Evolutionary conservation across 2,888 invertebrate genomes (phyloP).

Genomic region (Aquatica leii): DNA sequence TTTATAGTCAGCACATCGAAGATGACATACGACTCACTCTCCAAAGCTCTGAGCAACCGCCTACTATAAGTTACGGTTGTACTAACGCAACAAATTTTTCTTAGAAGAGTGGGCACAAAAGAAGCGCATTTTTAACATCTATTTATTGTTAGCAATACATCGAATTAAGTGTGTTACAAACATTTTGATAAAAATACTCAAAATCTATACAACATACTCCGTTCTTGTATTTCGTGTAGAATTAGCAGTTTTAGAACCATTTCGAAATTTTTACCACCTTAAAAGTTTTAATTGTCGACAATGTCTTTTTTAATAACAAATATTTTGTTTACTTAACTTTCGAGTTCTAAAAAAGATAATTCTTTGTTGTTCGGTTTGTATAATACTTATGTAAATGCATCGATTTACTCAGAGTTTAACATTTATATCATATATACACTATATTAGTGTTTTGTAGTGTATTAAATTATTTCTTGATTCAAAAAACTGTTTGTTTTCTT

Average conservation of each 20-base stretch:
- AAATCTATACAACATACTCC: constrained; percentile 55
- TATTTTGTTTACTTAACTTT: background rate
- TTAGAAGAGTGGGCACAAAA: too few relatives aligned
- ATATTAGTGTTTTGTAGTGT: background rate
- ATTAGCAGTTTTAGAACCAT: constrained; percentile 43
- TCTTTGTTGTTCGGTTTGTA: background rate
- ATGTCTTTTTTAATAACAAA: background rate
- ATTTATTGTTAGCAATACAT: constrained; percentile 56
- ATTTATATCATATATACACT: background rate
- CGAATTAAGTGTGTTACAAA: constrained; percentile 54
- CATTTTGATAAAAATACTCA: constrained; percentile 48
- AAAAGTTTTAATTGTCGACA: background rate
- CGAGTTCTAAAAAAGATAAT: constrained; percentile 6
- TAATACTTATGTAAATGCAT: constrained; percentile 3
- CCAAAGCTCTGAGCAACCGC: too few relatives aligned
- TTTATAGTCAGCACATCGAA: too few relatives aligned
- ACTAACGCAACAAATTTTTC: too few relatives aligned
- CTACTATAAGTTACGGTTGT: too few relatives aligned
- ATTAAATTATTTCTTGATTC: background rate
- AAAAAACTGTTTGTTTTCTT: background rate
- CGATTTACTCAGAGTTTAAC: background rate
- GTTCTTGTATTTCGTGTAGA: constrained; percentile 47
- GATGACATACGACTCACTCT: too few relatives aligned
- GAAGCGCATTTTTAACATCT: constrained; percentile 58
- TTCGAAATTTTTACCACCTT: background rate